These are phyloP conservation scores for Plecotus auritus DNA, from an alignment of 2,113 vertebrate genomes.

Conservation along the genomic window DNA sequence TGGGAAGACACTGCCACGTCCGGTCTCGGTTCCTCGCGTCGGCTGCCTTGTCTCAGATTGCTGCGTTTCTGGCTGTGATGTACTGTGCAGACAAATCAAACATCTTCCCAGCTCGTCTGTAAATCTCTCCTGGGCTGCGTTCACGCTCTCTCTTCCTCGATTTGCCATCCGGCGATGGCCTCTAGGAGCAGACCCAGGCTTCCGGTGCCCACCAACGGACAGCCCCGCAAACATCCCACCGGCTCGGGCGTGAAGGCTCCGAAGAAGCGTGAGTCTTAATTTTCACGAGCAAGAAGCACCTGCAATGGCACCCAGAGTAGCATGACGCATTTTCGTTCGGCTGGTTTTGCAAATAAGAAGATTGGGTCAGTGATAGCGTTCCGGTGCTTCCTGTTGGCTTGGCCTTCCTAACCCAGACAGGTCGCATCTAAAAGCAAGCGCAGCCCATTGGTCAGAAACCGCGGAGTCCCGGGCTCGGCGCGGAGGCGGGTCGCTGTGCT, in stretches of 20 bases:
- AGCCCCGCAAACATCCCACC: slow-evolving; percentile 23
- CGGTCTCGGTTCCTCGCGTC: neutral
- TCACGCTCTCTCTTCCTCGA: neutral
- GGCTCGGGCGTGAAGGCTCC: slow-evolving; percentile 34
- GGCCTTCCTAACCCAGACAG: slow-evolving; percentile 59
- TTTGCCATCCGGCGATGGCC: neutral
- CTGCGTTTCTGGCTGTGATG: neutral
- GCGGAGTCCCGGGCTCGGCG: slow-evolving; percentile 46
- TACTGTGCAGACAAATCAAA: neutral
- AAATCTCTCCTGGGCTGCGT: neutral
- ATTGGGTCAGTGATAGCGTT: slow-evolving; percentile 63
- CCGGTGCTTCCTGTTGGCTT: slow-evolving; percentile 73
- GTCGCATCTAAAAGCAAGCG: slow-evolving; percentile 65
- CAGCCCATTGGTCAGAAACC: slow-evolving; percentile 57
- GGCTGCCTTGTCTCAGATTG: neutral
- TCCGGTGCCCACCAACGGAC: neutral
- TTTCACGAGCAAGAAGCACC: slow-evolving; percentile 19
- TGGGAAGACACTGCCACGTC: neutral
- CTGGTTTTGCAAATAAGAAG: slow-evolving; percentile 66
- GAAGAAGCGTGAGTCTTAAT: neutral
- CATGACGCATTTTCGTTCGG: slow-evolving; percentile 33
- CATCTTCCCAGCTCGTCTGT: neutral
- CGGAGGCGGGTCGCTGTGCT: slow-evolving; percentile 39
- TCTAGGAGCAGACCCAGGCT: neutral
- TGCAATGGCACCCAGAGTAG: neutral